Base-by-base conservation (phyloP, 2,888 invertebrate species). In the Drosophila quinaria region DNA sequence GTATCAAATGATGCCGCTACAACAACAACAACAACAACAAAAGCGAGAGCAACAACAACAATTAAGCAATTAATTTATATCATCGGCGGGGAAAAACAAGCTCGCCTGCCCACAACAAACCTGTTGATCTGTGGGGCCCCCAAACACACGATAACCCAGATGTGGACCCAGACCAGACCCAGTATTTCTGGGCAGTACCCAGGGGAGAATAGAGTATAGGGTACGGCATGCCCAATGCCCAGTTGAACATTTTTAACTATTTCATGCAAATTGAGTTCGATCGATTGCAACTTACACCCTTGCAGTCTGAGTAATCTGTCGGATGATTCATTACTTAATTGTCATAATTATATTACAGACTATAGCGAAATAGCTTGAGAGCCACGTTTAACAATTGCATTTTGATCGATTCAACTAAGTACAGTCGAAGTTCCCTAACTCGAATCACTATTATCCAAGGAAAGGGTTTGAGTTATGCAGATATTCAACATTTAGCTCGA, bases 11-110 rank as follows among this genome's bases (percentile, higher is more conserved):
- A 76, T 72, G 78, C 75, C 71, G 78, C 85, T 62, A 75, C 52
- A 74, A 41, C 35, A 64, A 62, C 46, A 61, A 46, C 47, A 64
- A 39, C 42, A 60, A 17, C 60, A 41, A 41, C 8, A 59, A 49
- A 31, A 52, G 37, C 68, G 82, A 25, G 50, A 61, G 44, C 39
- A 62, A 39, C 69, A 58, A 56, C 52, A 81, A 86, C 79, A 86
- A 86, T 83, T 79, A 86, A 86, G 74, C 88, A 85, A 87, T 85
- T 87, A 83, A 85, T 77, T 87, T 83, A 83, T 85, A 78, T 78
- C 73, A 77, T 71, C 55, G 52, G 86, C 70, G 86, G 88, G 87
- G 63, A 64, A 79, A 81, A 81, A 83, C 76, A 81, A 70, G 60
- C 74, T 66, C 67, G 69, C 66, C 70, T 50, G 66, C 70, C 71